Conservation (phyloP, 1,140 invertebrate species). For the Elymnias hypermnestra region DNA sequence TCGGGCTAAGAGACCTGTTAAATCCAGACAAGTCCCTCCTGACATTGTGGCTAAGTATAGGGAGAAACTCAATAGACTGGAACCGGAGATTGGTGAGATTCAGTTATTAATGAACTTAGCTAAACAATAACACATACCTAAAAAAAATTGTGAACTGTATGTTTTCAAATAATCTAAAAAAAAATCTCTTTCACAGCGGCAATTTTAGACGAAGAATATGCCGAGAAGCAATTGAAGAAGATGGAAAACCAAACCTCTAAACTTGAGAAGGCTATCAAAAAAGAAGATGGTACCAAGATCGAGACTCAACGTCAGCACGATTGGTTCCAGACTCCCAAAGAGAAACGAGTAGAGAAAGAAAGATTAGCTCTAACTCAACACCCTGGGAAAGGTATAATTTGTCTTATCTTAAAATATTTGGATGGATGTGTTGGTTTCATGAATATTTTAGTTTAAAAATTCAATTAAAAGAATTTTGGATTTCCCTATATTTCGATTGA, state of each 20-base stretch:
- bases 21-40: constrained; percentile 89
- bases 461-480: too few species aligned
- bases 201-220: constrained; percentile 83
- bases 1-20: constrained; percentile 89
- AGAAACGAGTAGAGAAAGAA: constrained; percentile 87
- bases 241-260: constrained; percentile 91
- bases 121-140: too few species aligned
- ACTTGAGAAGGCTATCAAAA: constrained; percentile 83
- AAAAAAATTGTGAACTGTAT: too few species aligned
- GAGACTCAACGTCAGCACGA: constrained; percentile 75
- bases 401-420: neutral
- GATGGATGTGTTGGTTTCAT: too few species aligned
- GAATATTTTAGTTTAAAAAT: too few species aligned
- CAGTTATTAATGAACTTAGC: too few species aligned
- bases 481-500: too few species aligned
- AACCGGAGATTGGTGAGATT: constrained; percentile 83
- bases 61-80: constrained; percentile 82
- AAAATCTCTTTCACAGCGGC: too few species aligned
- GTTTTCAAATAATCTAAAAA: too few species aligned
- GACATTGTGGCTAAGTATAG: constrained; percentile 94
- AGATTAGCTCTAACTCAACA: constrained; percentile 64
- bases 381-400: constrained; percentile 17
- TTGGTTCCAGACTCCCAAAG: constrained; percentile 94
- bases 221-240: constrained; percentile 88
- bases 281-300: constrained; percentile 48